phyloP scores from a whole-genome alignment of 2,888 invertebrate genomes.

The Lutraria lutraria region DNA sequence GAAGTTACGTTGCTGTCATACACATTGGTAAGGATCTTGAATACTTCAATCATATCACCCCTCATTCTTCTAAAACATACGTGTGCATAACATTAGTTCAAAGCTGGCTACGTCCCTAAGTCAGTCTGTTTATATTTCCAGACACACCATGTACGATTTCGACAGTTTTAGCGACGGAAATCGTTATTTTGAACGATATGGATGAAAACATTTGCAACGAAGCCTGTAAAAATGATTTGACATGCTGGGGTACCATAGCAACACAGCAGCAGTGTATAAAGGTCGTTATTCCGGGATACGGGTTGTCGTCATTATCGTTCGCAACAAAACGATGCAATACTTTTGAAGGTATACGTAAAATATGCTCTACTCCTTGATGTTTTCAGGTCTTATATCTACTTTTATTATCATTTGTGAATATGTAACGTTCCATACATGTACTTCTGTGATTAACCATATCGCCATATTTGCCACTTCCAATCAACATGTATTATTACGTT shows the following conservation, averaged over 20 bases:
- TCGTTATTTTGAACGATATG: neutral
- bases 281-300: neutral
- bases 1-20: too few relatives aligned
- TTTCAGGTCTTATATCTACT: neutral
- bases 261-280: neutral
- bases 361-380: too few relatives aligned
- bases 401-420: too few relatives aligned
- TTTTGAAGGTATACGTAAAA: neutral
- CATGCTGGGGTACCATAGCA: neutral
- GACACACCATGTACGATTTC: neutral
- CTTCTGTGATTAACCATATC: neutral
- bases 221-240: neutral
- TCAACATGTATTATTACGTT: neutral
- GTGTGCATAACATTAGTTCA: too few relatives aligned
- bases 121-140: too few relatives aligned
- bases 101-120: too few relatives aligned
- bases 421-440: neutral
- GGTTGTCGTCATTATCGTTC: neutral
- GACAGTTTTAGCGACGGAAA: neutral
- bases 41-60: too few relatives aligned
- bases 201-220: neutral
- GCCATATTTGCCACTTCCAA: neutral
- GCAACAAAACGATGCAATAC: neutral
- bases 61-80: too few relatives aligned
- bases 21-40: too few relatives aligned